Percentiles rank a stretch among this genome's conserved stretches.
phyloP scores from a whole-genome alignment of 2,113 vertebrate genomes.

The Sigmodon hispidus region DNA sequence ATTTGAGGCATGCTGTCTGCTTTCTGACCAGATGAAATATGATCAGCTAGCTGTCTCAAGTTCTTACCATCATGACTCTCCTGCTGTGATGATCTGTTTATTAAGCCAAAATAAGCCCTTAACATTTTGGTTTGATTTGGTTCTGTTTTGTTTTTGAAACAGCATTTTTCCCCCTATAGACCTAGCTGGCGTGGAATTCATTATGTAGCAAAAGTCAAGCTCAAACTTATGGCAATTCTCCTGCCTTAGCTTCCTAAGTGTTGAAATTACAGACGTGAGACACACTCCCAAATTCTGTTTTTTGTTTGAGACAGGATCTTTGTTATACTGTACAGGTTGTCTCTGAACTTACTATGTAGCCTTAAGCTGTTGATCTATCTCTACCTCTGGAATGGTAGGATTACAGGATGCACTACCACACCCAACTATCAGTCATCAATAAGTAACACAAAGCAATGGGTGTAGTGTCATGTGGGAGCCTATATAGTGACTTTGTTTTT shows the following conservation, averaged over 20 bases:
- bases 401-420: not conserved
- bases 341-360: not conserved
- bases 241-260: not conserved
- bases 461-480: not conserved
- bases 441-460: not conserved
- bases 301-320: not conserved
- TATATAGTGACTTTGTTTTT: too few species aligned
- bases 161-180: not conserved
- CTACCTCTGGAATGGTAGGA: not conserved
- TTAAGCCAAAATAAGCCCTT: not conserved
- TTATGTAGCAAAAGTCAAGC: not conserved
- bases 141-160: not conserved
- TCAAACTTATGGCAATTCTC: not conserved
- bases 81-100: not conserved
- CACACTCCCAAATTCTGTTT: not conserved
- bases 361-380: not conserved
- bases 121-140: not conserved
- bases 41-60: not conserved
- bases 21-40: not conserved
- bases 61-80: not conserved
- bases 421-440: not conserved
- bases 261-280: not conserved
- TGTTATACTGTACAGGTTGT: not conserved
- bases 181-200: not conserved
- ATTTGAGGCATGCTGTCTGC: not conserved